Evolutionary conservation across 35 echinoderm and acorn worm species (phyloP), one percentile per base, ranked within the genome.

Genomic region (Lytechinus pictus): DNA sequence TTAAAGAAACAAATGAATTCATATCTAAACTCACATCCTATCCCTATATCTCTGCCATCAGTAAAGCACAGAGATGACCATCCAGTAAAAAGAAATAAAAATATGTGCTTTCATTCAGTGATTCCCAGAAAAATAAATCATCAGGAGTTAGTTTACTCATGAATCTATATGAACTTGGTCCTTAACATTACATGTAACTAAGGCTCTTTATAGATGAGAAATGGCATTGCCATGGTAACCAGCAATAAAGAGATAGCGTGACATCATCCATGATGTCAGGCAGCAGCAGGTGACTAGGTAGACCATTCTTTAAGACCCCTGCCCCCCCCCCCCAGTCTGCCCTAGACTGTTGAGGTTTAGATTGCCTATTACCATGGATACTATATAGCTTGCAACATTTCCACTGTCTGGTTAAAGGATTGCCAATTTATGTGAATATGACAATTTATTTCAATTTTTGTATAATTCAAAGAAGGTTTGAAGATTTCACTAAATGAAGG

Each of bases 321-420:
- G 9, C 88, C 52, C 61, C 19, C 66, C 4, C 1, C 29, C 88
- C 52, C 10, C 88, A 54, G 66, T n/a, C 66, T 79, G 29, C 88
- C 27, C 88, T 12, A 90, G 52, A 90, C 27, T 90, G 88, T 28
- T 90, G 88, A 90, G 52, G 88, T 28, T 90, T 9, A 90, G 88
- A 54, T 90, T 10, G 7, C 24, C 29, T 7, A 27, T 90, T 90
- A 5, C 88, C 88, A 54, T 90, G 88, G 88, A 44, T 14, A 90
- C 88, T 44, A 90, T 44, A 90, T 13, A 90, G 10, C 88, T 90
- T 21, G 52, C 16, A 54, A 54, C 8, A 54, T 90, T 44, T 7
- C 19, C n/a, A n/a, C 19, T 8, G n/a, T 79, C 21, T 79, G 66
- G 66, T 79, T 79, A 21, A 4, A 19, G 16, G 61, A 71, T 71